Base-by-base conservation (phyloP, 2,797 vertebrate genomes). In the Rhinophrynus dorsalis region DNA sequence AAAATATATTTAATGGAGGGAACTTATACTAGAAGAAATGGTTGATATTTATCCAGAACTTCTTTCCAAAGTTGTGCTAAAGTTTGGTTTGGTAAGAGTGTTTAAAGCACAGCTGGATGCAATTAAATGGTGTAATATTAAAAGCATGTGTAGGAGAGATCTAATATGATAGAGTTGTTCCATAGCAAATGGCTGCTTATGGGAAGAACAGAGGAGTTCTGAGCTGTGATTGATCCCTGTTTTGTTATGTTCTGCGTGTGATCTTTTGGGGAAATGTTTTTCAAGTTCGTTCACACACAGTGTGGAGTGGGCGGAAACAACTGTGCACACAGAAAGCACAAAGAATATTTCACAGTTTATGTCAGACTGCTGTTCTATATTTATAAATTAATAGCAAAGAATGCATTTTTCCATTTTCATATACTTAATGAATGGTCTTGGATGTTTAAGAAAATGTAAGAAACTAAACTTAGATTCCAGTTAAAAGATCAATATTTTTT, bases 101-200 rank as follows among this genome's bases (percentile, higher is more conserved):
- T 88, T 84, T 83, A 82, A 80, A 77, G 77, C 83, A 79, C 88
- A 92, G 84, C 88, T 91, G 85, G 79, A 79, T 82, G 81, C 75
- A 82, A 88, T 92, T 89, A 89, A 85, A 82, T 82, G 80, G 76
- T 80, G 81, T 83, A 88, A 86, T 89, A 90, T 86, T 85, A 86
- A 89, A 90, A 86, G 85, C 86, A 87, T 85, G 82, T 88, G 84
- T 85, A 82, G 84, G 86, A 78, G 81, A 81, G 78, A 74, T 60
- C 75, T 83, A 85, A 83, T 84, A 81, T 85, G 78, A 81, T 88
- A 83, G 82, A 83, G 80, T 77, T 84, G 50, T 81, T 82, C 76
- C 68, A 66, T 80, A 84, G 80, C 74, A 75, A 77, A 74, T 77
- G 70, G 24, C 71, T 79, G 65, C 81, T 84, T 83, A 89, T 78